Evolutionary conservation across 1,140 invertebrate genomes (phyloP), one percentile per base, ranked within the genome.

Genomic region (Adoxophyes honmai): DNA sequence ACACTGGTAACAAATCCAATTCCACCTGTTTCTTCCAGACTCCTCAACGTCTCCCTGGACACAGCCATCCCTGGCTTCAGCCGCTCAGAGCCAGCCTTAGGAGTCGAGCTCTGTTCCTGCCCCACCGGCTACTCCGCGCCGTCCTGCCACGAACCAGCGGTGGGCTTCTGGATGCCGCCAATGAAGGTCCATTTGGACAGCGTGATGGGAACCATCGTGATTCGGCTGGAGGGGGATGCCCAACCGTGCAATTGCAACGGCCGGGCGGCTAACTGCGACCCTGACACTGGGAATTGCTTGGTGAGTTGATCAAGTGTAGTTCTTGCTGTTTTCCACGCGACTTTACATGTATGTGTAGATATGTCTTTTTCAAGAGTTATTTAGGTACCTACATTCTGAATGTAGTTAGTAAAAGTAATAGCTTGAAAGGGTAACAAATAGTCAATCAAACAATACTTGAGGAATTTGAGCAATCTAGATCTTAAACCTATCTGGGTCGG

Each of bases 91-190:
- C 87, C 93, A n/a, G 97, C 96, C 0, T 82, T 83, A 1, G 96
- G 97, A 1, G 93, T 99, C 5, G 98, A 99, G 88, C 89, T 94
- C 42, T 99, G 98, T 78, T 89, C 92, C n/a, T 97, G 96, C 76
- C 95, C 96, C 0, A 76, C 87, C 4, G 91, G 94, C 37, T 98
- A 97, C 82, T 93, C 93, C 65, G 93, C 94, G 0, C 92, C 93
- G 0, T 97, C 96, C 0, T 98, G 97, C 85, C 96, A 98, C 78
- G 91, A 97, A 80, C 96, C 97, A 0, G 96, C 94, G 28, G 83
- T 92, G 14, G 98, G 98, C 0, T 98, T 94, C 79, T 98, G 84
- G 79, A 75, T 89, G 62, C 85, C 84, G 10, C 75, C 71, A 0
- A 60, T 64, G 0, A 67, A 69, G 7, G 70, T 79, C 3, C 69